Evolutionary conservation across 2,113 vertebrate species (phyloP).

Genomic region (Puntigrus tetrazona): DNA sequence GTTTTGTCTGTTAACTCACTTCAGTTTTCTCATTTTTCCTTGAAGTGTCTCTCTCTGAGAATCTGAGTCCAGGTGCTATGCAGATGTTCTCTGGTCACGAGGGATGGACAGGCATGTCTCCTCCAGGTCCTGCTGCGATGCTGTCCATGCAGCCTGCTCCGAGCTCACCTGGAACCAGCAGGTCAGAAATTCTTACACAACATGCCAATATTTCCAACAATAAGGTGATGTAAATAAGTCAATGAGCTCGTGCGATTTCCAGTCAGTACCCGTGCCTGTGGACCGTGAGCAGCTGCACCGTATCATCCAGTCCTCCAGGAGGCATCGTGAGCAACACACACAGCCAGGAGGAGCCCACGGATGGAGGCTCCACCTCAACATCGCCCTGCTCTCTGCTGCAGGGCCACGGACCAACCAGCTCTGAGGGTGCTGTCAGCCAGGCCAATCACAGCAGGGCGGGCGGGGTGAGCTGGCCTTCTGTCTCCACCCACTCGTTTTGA

Average conservation of each 20-base stretch:
- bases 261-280: slow-evolving; percentile 92
- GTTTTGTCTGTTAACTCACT: not conserved
- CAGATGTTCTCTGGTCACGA: slow-evolving; percentile 84
- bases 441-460: slow-evolving; percentile 73
- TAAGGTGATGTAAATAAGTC: not conserved
- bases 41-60: slow-evolving; percentile 71
- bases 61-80: slow-evolving; percentile 73
- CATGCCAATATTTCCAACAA: not conserved
- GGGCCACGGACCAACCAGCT: slow-evolving; percentile 67
- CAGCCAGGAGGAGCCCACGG: slow-evolving; percentile 75
- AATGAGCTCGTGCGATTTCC: slow-evolving; percentile 22
- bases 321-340: slow-evolving; percentile 68
- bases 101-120: slow-evolving; percentile 79
- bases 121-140: slow-evolving; percentile 73
- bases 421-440: slow-evolving; percentile 77
- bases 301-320: slow-evolving; percentile 66
- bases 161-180: slow-evolving; percentile 65
- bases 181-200: slow-evolving; percentile 72
- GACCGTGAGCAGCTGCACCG: slow-evolving; percentile 79
- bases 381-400: slow-evolving; percentile 72
- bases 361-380: slow-evolving; percentile 71
- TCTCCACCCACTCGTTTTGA: slow-evolving; percentile 82
- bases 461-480: slow-evolving; percentile 78
- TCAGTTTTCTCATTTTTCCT: not conserved
- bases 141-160: slow-evolving; percentile 74